Evolutionary conservation across 2,888 invertebrate species (phyloP), one percentile per base, ranked within the genome.

Genomic region (Macrosiphum euphorbiae): DNA sequence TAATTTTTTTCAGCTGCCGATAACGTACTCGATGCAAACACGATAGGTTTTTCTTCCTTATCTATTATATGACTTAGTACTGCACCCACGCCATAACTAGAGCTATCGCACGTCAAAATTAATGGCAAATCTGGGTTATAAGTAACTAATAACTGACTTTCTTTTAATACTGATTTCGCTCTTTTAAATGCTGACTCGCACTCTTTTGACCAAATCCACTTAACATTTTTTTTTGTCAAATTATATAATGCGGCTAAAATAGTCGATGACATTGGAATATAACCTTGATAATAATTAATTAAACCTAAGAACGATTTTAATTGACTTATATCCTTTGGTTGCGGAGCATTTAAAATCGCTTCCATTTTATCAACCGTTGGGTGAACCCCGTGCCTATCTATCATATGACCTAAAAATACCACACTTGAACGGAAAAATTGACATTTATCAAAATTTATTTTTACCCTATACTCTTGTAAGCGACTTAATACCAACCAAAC

Each of bases 1-100:
- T 86, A 92, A 10, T 92, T 92, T 35, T 86, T 50, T 55, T 86
- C 52, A 20, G 52, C 35, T 52, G 50, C 28, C 5, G 91, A 84
- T 52, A 91, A 85, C 7, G 91, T 52, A 20, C 84, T 28, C 16
- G 91, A 85, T 16, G 86, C n/a, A 55, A 84, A 90, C 26, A 44
- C 0, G 35, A 58, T 67, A 11, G 90, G 90, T 35, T 58, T 52
- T 24, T 90, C 58, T 35, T 61, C 44, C 16, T 44, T 58, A 58
- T 52, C 28, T 28, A 90, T 35, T 55, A 47, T 44, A 35, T 90
- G 61, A 41, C 90, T 58, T 44, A 90, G 0, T n/a, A 67, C 44
- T 13, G 90, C 84, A 41, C 41, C 41, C 0, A 84, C 84, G 4
- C 84, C 84, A 20, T 41, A 84, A 84, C 84, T 84, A 35, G 35